Conservation (phyloP, 2,113 vertebrate genomes). For the Butorides virescens region DNA sequence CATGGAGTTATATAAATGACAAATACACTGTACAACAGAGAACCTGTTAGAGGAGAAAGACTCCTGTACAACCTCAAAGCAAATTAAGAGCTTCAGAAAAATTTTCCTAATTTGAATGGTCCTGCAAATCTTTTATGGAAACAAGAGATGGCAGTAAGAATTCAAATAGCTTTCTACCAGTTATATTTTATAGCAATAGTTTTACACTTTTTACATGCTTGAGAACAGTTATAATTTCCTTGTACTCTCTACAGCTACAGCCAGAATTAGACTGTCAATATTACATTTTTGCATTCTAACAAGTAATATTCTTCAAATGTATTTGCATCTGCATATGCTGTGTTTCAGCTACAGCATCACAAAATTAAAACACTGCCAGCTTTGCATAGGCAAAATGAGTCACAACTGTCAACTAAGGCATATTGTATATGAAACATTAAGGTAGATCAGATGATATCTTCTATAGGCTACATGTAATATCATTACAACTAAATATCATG, state of each 20-base stretch:
- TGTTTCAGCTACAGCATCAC: background rate
- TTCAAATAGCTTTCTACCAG: background rate
- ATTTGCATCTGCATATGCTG: background rate
- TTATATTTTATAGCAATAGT: background rate
- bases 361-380: background rate
- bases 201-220: background rate
- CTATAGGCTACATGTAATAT: background rate
- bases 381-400: background rate
- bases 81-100: background rate
- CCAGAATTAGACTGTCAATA: background rate
- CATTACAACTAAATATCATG: background rate
- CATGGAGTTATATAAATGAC: background rate
- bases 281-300: background rate
- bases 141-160: background rate
- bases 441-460: background rate
- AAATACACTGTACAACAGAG: background rate
- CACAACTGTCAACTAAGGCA: background rate
- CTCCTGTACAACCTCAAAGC: background rate
- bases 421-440: background rate
- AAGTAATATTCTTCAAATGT: background rate
- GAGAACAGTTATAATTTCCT: background rate
- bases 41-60: background rate
- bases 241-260: background rate
- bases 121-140: background rate
- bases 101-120: background rate